phyloP scores from a whole-genome alignment of 2,113 vertebrate genomes.

The Corynorhinus townsendii region DNA sequence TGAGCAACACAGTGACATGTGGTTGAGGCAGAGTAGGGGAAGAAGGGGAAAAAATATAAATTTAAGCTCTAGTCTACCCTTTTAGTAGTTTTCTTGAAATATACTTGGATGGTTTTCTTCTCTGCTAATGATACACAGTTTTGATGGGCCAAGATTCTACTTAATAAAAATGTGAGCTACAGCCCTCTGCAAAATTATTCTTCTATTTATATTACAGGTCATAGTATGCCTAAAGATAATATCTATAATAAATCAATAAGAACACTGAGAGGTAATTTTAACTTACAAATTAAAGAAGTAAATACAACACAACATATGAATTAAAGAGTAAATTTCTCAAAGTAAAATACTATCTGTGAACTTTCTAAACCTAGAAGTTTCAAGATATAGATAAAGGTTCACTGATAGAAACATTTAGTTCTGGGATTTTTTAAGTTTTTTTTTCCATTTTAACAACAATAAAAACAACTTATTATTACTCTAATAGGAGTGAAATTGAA shows the following conservation, averaged over 20 bases:
- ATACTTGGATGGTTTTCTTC: neutral
- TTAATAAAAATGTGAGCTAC: slow-evolving; percentile 44
- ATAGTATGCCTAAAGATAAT: neutral
- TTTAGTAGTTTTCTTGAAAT: neutral
- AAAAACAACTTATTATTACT: neutral
- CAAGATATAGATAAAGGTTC: neutral
- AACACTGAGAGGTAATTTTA: neutral
- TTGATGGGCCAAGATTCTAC: slow-evolving; percentile 2
- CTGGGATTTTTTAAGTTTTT: neutral
- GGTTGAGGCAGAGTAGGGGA: neutral
- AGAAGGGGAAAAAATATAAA: neutral
- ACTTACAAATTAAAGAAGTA: neutral
- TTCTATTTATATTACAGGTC: slow-evolving; percentile 4
- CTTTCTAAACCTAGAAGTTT: neutral
- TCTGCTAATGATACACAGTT: neutral
- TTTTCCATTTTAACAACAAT: neutral
- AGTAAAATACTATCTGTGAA: neutral
- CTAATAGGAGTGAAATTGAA: neutral
- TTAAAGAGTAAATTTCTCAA: neutral
- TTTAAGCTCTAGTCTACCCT: neutral
- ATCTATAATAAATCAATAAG: neutral
- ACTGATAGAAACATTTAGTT: neutral
- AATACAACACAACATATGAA: neutral
- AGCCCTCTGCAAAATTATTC: slow-evolving; percentile 44
- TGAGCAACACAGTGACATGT: slow-evolving; percentile 23